Evolutionary conservation across 1,140 invertebrate genomes (phyloP).

Genomic region (Brachionus sp.): DNA sequence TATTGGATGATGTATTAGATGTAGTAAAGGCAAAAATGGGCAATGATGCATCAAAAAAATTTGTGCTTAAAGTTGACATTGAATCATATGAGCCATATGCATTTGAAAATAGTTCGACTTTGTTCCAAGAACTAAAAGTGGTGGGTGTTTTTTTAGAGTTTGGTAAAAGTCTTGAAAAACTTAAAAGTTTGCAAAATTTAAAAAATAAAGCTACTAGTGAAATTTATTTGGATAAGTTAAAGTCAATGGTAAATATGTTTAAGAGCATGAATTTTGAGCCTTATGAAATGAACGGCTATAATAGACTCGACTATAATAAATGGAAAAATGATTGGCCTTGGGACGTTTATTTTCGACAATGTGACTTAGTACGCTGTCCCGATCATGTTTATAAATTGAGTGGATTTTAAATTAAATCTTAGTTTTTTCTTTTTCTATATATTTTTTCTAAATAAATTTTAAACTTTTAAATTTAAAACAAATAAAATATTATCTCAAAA

Average conservation of each 20-base stretch:
- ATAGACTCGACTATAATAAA: conserved; percentile 6
- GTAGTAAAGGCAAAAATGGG: neutral
- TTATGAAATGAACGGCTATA: conserved; percentile 39
- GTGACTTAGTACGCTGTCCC: conserved; percentile 26
- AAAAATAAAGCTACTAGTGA: neutral
- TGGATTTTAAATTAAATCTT: neutral
- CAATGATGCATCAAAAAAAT: neutral
- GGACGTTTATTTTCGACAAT: conserved; percentile 41
- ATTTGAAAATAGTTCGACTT: neutral
- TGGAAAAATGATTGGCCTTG: conserved; percentile 44
- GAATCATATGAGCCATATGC: conserved; percentile 13
- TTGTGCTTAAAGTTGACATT: conserved; percentile 42
- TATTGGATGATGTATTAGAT: conserved; percentile 3
- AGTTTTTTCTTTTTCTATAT: neutral
- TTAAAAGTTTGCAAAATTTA: neutral
- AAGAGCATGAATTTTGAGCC: conserved; percentile 31
- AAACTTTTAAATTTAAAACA: no score
- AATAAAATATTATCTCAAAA: no score
- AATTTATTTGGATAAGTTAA: neutral
- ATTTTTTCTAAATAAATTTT: no score
- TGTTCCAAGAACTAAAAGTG: neutral
- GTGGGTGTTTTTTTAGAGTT: conserved; percentile 25
- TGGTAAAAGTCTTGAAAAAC: conserved; percentile 35
- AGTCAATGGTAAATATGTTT: conserved; percentile 2
- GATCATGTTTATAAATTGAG: conserved; percentile 39